Base-by-base conservation (phyloP, 2,888 invertebrate species). In the Mongoloraphidia duomilia region DNA sequence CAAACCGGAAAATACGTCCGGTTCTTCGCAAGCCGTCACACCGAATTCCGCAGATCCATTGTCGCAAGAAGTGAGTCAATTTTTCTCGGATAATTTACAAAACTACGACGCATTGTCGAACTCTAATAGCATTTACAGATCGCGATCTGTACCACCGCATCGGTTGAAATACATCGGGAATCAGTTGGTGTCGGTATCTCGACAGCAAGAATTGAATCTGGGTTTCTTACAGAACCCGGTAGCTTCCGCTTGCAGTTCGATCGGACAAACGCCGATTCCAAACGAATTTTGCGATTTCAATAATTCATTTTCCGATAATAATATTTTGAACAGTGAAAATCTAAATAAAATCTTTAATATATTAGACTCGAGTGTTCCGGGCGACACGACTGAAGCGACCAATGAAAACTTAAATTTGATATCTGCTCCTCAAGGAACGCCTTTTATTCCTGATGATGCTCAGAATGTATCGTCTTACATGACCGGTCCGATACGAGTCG, bases 81-180 rank as follows among this genome's bases (percentile, higher is more conserved):
- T 80, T 56, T 75, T 81, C 58, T 74, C 76, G 52, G 76, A 74
- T 43, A 74, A 72, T 54, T 69, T 71, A 50, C 60, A 70, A 13
- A 66, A 65, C 4, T 66, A 65, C 13, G 71, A 73, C 50, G 58
- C 14, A 59, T 55, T 39, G 63, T 65, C 41, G 60, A 63, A 50
- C 50, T 64, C 52, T 51, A 49, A 50, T 37, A 50, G 51, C 17
- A 44, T 54, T 33, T 66, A 63, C 52, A 72, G 89, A 47, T 88
- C 88, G 8, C 88, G 87, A 59, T 88, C 88, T 11, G 89, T 87
- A 44, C 89, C 89, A 0, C 65, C 84, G 14, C 79, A 79, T 59
- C 74, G 75, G 53, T 78, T 76, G 62, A 13, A 64, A 61, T 55
- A 63, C 61, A 5, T 58, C 26, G 26, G 26, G 3, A 26, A 26